phyloP scores from a whole-genome alignment of 2,888 invertebrate genomes.

The Seira ritae region DNA sequence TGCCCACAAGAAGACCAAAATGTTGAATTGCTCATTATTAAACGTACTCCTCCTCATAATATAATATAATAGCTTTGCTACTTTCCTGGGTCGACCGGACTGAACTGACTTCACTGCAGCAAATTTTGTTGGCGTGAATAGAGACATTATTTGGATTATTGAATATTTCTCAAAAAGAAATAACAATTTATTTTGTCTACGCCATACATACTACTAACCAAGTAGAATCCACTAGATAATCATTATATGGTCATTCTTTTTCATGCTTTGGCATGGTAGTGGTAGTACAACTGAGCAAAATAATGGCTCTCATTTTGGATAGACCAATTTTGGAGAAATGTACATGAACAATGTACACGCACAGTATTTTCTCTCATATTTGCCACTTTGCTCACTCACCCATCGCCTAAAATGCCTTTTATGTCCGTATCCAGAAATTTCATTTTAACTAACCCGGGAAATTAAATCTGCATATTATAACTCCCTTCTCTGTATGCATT shows the following conservation, averaged over 20 bases:
- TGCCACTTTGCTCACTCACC: background rate
- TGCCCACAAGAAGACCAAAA: slow-evolving; percentile 34
- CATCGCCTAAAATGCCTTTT: background rate
- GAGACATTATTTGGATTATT: slow-evolving; percentile 50
- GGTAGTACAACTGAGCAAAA: background rate
- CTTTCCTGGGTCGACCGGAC: slow-evolving; percentile 6
- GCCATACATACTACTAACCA: background rate
- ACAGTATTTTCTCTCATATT: background rate
- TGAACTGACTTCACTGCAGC: no score
- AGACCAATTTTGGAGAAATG: background rate
- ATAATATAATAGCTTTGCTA: background rate
- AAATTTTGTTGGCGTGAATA: slow-evolving; percentile 36
- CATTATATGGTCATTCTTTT: background rate
- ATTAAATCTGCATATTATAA: slow-evolving; percentile 42
- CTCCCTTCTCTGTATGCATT: background rate
- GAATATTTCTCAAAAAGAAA: slow-evolving; percentile 55
- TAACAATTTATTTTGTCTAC: slow-evolving; percentile 43
- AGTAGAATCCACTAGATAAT: no score
- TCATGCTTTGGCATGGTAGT: background rate
- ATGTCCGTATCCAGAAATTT: background rate
- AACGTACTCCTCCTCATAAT: no score
- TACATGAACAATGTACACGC: no score
- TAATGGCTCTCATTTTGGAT: background rate
- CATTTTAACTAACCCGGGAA: slow-evolving; percentile 25
- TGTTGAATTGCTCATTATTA: background rate